phyloP scores from a whole-genome alignment of 2,797 vertebrate species.

The Tangara arthus region DNA sequence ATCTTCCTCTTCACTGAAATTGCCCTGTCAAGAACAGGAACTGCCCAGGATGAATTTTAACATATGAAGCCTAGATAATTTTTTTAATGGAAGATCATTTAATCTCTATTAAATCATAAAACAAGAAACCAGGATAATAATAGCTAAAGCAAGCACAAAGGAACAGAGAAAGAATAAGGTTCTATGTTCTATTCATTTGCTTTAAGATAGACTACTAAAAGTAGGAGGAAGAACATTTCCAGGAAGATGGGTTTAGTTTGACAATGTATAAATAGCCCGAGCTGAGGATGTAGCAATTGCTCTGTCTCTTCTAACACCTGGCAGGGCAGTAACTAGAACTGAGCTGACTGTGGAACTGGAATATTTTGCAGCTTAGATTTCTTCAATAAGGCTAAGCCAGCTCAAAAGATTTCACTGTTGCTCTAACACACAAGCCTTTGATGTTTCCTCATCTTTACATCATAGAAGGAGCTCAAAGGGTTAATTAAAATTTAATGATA shows the following conservation, averaged over 20 bases:
- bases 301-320: background rate
- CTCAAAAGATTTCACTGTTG: constrained; percentile 74
- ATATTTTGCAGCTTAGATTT: constrained; percentile 77
- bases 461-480: constrained; percentile 94
- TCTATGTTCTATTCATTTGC: background rate
- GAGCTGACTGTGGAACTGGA: constrained; percentile 54
- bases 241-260: background rate
- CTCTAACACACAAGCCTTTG: constrained; percentile 82
- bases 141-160: background rate
- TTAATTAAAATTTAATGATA: constrained; percentile 99
- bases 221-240: constrained; percentile 7
- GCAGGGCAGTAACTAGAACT: constrained; percentile 47
- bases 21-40: background rate
- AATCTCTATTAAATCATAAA: background rate
- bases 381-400: constrained; percentile 72
- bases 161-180: background rate
- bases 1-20: background rate
- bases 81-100: background rate
- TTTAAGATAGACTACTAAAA: constrained; percentile 44
- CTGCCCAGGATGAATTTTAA: background rate
- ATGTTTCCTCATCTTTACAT: constrained; percentile 92
- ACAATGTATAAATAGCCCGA: constrained; percentile 50
- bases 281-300: constrained; percentile 62
- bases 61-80: background rate
- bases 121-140: background rate